Conservation (phyloP, 2,888 invertebrate genomes). For the Deilephila porcellus region DNA sequence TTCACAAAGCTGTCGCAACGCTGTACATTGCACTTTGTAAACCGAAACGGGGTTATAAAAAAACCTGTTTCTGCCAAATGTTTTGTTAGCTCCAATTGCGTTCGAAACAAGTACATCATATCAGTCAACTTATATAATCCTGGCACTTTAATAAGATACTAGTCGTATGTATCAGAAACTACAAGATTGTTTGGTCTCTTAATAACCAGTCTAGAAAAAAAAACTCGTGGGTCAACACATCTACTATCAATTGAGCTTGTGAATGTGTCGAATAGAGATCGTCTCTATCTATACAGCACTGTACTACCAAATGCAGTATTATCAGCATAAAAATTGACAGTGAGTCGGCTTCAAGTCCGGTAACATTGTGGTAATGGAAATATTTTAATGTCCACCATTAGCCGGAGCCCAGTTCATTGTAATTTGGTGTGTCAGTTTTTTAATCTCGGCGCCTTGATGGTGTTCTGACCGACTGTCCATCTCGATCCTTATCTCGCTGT, state of each 20-base stretch:
- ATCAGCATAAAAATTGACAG: constrained; percentile 32
- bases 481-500: constrained; percentile 77
- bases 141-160: too few species aligned
- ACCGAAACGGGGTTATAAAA: constrained; percentile 63
- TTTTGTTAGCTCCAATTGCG: constrained; percentile 60
- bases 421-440: constrained; percentile 78
- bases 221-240: too few species aligned
- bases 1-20: constrained; percentile 24
- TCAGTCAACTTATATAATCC: too few species aligned
- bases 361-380: constrained; percentile 73
- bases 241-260: constrained; percentile 40
- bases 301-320: too few species aligned
- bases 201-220: too few species aligned
- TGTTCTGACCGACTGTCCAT: constrained; percentile 80
- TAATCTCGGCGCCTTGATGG: constrained; percentile 78
- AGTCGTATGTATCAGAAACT: too few species aligned
- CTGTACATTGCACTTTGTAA: constrained; percentile 45
- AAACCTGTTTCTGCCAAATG: constrained; percentile 64
- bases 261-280: too few species aligned
- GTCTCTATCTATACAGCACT: too few species aligned
- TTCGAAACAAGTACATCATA: constrained; percentile 39
- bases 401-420: constrained; percentile 73
- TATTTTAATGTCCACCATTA: constrained; percentile 82
- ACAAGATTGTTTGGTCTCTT: too few species aligned
- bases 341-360: constrained; percentile 46